Conservation (phyloP, 2,113 vertebrate species). For the Eudyptes chrysolophus region DNA sequence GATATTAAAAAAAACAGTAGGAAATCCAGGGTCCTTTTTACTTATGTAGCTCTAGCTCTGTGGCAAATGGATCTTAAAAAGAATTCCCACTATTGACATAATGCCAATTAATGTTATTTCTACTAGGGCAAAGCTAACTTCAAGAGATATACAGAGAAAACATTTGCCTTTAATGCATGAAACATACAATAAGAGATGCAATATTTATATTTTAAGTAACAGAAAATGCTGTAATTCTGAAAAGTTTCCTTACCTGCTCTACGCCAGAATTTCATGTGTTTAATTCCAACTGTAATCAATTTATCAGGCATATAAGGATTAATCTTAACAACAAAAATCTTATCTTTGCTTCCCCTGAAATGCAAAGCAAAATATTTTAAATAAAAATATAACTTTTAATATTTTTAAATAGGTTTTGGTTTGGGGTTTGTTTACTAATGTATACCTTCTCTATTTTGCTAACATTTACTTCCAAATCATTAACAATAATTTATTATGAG, state of each 20-base stretch:
- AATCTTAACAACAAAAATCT: conserved; percentile 97
- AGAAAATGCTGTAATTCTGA: background rate
- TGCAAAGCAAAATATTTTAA: conserved; percentile 30
- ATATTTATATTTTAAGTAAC: background rate
- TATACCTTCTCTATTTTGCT: background rate
- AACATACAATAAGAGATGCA: background rate
- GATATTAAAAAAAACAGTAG: background rate
- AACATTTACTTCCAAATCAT: background rate
- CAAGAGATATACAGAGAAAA: background rate
- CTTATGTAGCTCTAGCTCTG: background rate
- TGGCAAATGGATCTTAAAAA: background rate
- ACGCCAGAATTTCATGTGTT: conserved; percentile 98
- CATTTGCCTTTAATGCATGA: background rate
- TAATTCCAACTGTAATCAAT: conserved; percentile 96
- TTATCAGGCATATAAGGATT: conserved; percentile 96
- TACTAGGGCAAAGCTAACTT: background rate
- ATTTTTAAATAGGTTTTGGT: background rate
- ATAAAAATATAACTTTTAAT: background rate
- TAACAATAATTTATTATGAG: background rate
- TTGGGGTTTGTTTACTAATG: background rate
- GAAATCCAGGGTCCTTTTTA: background rate
- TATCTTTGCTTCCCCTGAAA: conserved; percentile 97
- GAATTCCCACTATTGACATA: background rate
- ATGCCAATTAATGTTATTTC: background rate
- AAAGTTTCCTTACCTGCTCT: conserved; percentile 86